phyloP scores from a whole-genome alignment of 2,888 invertebrate species.

The Noctuana brunneofusca region DNA sequence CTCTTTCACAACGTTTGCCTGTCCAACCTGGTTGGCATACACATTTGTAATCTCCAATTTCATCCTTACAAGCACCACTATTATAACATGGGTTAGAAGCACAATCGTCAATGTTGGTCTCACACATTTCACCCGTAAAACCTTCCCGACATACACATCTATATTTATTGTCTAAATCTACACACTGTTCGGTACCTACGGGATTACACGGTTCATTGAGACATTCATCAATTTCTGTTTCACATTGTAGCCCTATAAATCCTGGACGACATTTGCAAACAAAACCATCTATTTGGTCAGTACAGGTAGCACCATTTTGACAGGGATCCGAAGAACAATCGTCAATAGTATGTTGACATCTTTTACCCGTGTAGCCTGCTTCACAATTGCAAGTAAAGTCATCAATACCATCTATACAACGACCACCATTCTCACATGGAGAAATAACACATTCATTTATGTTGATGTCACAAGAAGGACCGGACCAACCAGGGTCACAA shows the following conservation, averaged over 20 bases:
- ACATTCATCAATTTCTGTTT: slow-evolving; percentile 96
- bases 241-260: slow-evolving; percentile 95
- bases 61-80: slow-evolving; percentile 94
- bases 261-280: slow-evolving; percentile 96
- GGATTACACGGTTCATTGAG: slow-evolving; percentile 95
- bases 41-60: slow-evolving; percentile 92
- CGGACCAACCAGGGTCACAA: slow-evolving; percentile 96
- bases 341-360: slow-evolving; percentile 96
- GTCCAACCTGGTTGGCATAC: slow-evolving; percentile 93
- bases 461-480: slow-evolving; percentile 92
- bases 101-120: slow-evolving; percentile 94
- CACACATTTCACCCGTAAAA: slow-evolving; percentile 92
- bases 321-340: slow-evolving; percentile 95
- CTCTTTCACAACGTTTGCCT: slow-evolving; percentile 92
- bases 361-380: slow-evolving; percentile 96
- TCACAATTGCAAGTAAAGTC: slow-evolving; percentile 95
- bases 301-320: slow-evolving; percentile 94
- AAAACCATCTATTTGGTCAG: slow-evolving; percentile 95
- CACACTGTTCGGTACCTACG: slow-evolving; percentile 93
- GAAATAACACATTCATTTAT: slow-evolving; percentile 94
- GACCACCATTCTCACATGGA: slow-evolving; percentile 96
- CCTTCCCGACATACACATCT: slow-evolving; percentile 95
- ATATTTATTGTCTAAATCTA: slow-evolving; percentile 94
- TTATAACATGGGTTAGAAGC: slow-evolving; percentile 92
- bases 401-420: slow-evolving; percentile 93